Evolutionary conservation across 2,113 vertebrate species (phyloP), one percentile per base, ranked within the genome.

Genomic region (Naja naja): DNA sequence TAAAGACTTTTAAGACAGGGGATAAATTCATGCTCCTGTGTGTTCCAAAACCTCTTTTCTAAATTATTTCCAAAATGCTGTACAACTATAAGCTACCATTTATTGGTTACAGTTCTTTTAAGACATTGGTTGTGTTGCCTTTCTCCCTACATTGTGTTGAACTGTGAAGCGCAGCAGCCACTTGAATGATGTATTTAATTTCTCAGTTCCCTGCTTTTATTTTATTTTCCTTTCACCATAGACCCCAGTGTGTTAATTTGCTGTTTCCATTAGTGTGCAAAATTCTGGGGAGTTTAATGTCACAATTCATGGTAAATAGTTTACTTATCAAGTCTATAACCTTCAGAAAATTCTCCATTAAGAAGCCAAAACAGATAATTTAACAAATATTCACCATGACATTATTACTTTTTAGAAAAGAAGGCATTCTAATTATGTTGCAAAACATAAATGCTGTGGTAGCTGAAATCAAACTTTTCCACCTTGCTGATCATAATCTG

Each of bases 221-320:
- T 56, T 49, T 56, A 56, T 12, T 55, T 81, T 34, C 43, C n/a
- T 45, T 45, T 58, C 64, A 58, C 20, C 25, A 34, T 43, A n/a
- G 43, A 34, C 89, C 52, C 92, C 53, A 92, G 87, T 85, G 69
- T n/a, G 55, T 92, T 89, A 34, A 92, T 89, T 89, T 88, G 55
- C 52, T 85, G 53, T 55, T 30, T 87, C 30, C 27, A 89, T 39
- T 16, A 34, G 23, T 58, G 74, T 92, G 53, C 53, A 89, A 53
- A 85, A 85, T 89, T 92, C 88, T 89, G 85, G 56, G 27, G 85
- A 92, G 23, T 64, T 58, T 64, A 25, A 22, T 87, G 87, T 85
- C 91, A 92, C 52, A 39, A 39, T 92, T 43, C 22, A 8, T 45
- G 45, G 88, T 85, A 53, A 47, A 85, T 85, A 85, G 89, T 85